Evolutionary conservation across 2,888 invertebrate species (phyloP).

Genomic region (Drosophila monieri): DNA sequence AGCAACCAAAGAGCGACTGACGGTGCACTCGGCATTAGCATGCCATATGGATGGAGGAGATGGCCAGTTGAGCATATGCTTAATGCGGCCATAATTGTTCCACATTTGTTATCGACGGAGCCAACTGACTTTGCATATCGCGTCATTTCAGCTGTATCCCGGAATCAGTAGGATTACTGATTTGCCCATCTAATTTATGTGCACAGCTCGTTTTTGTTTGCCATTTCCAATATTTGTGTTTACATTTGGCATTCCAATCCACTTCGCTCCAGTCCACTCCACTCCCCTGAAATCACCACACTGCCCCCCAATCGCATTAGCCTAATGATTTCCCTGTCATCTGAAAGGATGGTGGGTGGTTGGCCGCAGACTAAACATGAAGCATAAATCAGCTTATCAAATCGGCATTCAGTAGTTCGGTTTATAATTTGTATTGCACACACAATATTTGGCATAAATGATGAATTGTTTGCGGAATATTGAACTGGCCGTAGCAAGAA

Average conservation of each 20-base stretch:
- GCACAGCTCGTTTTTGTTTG: conserved; percentile 37
- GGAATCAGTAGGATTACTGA: conserved; percentile 37
- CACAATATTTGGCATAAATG: conserved; percentile 43
- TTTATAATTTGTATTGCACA: conserved; percentile 46
- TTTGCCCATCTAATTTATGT: conserved; percentile 28
- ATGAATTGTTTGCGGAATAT: conserved; percentile 41
- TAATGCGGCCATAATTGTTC: conserved; percentile 71
- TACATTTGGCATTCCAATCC: conserved; percentile 44
- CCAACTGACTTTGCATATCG: conserved; percentile 43
- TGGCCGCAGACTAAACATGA: conserved; percentile 45
- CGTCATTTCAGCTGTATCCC: conserved; percentile 24
- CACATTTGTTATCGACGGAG: conserved; percentile 64
- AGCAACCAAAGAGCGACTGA: conserved; percentile 14
- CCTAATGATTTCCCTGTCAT: conserved; percentile 70
- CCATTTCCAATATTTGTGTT: conserved; percentile 53
- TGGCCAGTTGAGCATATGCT: conserved; percentile 49
- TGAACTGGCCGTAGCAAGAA: not conserved
- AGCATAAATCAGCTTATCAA: conserved; percentile 67
- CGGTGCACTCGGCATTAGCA: conserved; percentile 29
- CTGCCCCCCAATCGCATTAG: conserved; percentile 58
- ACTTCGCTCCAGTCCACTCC: conserved; percentile 1
- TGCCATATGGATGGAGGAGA: conserved; percentile 27
- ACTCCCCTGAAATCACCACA: not conserved
- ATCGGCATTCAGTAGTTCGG: conserved; percentile 43
- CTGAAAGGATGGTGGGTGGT: conserved; percentile 2